These are phyloP conservation scores for Opisthograptis luteolata DNA, from an alignment of 2,888 invertebrate genomes.

Conservation along the genomic window DNA sequence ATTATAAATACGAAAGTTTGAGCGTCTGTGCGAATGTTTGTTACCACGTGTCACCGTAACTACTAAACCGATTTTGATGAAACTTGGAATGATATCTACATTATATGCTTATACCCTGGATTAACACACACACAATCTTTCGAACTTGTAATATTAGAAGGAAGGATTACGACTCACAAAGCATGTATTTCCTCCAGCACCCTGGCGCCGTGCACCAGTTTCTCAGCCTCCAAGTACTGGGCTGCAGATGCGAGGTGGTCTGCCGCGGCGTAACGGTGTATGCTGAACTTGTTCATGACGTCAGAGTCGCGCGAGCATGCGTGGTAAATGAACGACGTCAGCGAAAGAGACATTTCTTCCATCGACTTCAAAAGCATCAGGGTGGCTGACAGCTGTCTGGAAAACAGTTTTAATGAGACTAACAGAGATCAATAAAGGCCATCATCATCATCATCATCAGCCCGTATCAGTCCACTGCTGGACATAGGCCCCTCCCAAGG, in stretches of 20 bases:
- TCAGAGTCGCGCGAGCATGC: constrained; percentile 30
- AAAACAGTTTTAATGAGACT: constrained; percentile 31
- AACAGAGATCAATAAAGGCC: neutral
- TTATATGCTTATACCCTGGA: too few relatives aligned
- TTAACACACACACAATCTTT: too few relatives aligned
- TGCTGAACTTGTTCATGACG: constrained; percentile 37
- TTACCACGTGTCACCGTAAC: too few relatives aligned
- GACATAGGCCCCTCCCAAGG: too few relatives aligned
- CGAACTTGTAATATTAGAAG: too few relatives aligned
- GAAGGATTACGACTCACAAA: constrained; percentile 50
- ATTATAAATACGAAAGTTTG: too few relatives aligned
- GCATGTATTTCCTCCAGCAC: constrained; percentile 48
- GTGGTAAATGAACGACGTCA: constrained; percentile 40
- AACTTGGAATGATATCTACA: too few relatives aligned
- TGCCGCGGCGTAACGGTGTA: constrained; percentile 50
- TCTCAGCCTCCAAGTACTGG: constrained; percentile 61
- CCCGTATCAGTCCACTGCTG: too few relatives aligned
- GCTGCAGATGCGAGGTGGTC: constrained; percentile 56
- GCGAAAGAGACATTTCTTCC: constrained; percentile 57
- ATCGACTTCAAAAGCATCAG: constrained; percentile 61
- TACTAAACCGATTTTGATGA: too few relatives aligned
- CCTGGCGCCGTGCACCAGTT: constrained; percentile 37
- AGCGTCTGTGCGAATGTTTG: too few relatives aligned
- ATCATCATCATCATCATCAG: too few relatives aligned
- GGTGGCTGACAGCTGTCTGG: constrained; percentile 65